Evolutionary conservation across 1,140 invertebrate species (phyloP), one percentile per base, ranked within the genome.

Genomic region (Sinella curviseta): DNA sequence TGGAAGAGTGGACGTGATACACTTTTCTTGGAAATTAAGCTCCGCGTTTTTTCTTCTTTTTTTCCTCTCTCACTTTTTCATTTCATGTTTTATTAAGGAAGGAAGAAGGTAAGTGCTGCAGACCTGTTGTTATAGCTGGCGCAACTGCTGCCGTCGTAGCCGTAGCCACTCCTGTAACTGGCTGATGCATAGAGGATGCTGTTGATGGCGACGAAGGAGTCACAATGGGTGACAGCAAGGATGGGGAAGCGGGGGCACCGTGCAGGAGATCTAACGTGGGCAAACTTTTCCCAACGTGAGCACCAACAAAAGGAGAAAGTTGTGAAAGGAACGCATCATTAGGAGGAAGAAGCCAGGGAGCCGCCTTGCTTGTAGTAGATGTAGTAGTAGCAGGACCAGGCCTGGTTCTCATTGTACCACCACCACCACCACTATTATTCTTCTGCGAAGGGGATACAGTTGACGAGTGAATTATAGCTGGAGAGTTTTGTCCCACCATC

Each of bases 271-370:
- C 75, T 16, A 77, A 20, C 16, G 36, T 55, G 24, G 35, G 75
- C 20, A 54, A 31, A 70, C 65, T 70, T 70, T 70, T 70, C 30
- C 31, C 65, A 12, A 14, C 14, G 24, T 39, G 26, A 54, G 24
- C 35, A 57, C 75, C 74, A 74, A 77, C 81, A 39, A 82, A 78
- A 26, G 79, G 79, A 0, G 79, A 80, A 26, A 82, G 79, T 35
- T 78, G 77, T 3, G 82, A 73, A 16, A 81, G 75, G 1, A 82
- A 54, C 16, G 74, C 74, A 74, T 80, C 79, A 54, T 81, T 78
- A 30, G 82, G 65, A 36, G 77, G 75, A 12, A 83, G 78, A 39
- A 83, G 79, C 82, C 82, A 83, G 16, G 82, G 82, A 26, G 82
- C 79, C 20, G 34, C 77, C 17, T 65, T 30, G 24, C 35, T 0